A percentile compares a stretch with the other conserved stretches of the same genome.
These are phyloP conservation scores for Taenaris catops DNA, from an alignment of 2,888 invertebrate genomes.

Conservation along the genomic window DNA sequence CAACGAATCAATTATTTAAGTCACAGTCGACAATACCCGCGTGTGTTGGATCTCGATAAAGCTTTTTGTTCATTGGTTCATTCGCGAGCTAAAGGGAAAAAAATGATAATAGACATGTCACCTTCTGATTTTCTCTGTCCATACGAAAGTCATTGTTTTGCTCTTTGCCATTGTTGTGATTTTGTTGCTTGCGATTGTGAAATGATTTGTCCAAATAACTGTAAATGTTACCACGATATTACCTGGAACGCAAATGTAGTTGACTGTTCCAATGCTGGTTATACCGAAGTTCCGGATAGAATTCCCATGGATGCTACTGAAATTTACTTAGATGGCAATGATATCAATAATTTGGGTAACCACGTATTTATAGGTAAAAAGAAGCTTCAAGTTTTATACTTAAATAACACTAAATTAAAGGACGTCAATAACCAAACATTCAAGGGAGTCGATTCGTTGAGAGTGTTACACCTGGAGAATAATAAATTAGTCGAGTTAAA, in stretches of 20 bases:
- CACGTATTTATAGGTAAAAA: conserved; percentile 93
- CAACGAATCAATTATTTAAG: conserved; percentile 89
- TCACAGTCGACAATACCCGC: conserved; percentile 86
- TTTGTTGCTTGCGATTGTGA: conserved; percentile 95
- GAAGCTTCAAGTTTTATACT: conserved; percentile 86
- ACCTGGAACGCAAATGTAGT: conserved; percentile 92
- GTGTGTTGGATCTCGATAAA: conserved; percentile 88
- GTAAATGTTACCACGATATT: conserved; percentile 92
- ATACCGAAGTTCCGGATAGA: conserved; percentile 85
- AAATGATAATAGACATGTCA: conserved; percentile 84
- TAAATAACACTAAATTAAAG: conserved; percentile 87
- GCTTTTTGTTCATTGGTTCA: conserved; percentile 88
- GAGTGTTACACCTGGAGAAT: conserved; percentile 88
- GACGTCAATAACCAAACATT: conserved; percentile 90
- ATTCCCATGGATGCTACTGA: conserved; percentile 95
- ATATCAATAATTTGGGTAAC: conserved; percentile 87
- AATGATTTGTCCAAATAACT: conserved; percentile 93
- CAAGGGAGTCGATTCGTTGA: conserved; percentile 86
- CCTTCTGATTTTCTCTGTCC: conserved; percentile 90
- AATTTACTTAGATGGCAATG: conserved; percentile 91
- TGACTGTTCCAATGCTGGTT: conserved; percentile 88
- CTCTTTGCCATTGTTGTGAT: conserved; percentile 94
- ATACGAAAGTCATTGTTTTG: conserved; percentile 90
- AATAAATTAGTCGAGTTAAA: conserved; percentile 86
- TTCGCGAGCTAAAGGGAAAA: conserved; percentile 83